Percentiles rank a stretch among this genome's conserved stretches.
These are phyloP conservation scores for Solea solea DNA, from an alignment of 2,113 vertebrate genomes.

Conservation along the genomic window DNA sequence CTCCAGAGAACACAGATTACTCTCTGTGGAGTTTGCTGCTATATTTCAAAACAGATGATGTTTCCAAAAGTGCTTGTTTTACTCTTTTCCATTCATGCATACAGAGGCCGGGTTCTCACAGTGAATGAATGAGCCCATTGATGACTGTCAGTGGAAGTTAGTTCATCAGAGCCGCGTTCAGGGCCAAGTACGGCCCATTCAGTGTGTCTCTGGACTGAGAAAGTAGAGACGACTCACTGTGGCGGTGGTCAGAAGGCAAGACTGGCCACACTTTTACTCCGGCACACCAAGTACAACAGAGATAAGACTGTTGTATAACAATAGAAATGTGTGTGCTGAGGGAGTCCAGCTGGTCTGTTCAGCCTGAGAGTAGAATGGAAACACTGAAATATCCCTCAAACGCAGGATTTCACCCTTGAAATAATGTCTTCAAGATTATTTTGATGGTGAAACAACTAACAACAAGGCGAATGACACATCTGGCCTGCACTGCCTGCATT, in stretches of 20 bases:
- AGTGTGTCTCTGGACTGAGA: slow-evolving; percentile 42
- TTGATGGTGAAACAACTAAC: no score
- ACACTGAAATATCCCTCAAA: no score
- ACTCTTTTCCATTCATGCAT: slow-evolving; percentile 24
- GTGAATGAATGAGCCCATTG: slow-evolving; percentile 53
- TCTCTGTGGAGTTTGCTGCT: slow-evolving; percentile 4
- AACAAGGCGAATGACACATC: no score
- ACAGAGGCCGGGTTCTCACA: slow-evolving; percentile 33
- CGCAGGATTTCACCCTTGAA: no score
- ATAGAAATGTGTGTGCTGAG: no score
- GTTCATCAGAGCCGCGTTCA: slow-evolving; percentile 51
- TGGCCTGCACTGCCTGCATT: no score
- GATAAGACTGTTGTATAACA: slow-evolving; percentile 1
- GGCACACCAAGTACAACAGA: slow-evolving; percentile 3
- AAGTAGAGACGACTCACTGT: slow-evolving; percentile 32
- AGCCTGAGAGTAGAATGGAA: no score
- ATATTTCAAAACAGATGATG: slow-evolving; percentile 17
- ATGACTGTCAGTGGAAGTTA: slow-evolving; percentile 47
- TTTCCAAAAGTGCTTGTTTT: slow-evolving; percentile 34
- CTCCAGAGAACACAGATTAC: slow-evolving; percentile 11
- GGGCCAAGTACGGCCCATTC: slow-evolving; percentile 22
- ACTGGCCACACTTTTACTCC: slow-evolving; percentile 27
- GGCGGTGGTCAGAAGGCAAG: slow-evolving; percentile 19
- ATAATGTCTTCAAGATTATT: no score
- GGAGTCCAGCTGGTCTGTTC: no score